phyloP scores from a whole-genome alignment of 2,888 invertebrate species.

The Anoplius nigerrimus region DNA sequence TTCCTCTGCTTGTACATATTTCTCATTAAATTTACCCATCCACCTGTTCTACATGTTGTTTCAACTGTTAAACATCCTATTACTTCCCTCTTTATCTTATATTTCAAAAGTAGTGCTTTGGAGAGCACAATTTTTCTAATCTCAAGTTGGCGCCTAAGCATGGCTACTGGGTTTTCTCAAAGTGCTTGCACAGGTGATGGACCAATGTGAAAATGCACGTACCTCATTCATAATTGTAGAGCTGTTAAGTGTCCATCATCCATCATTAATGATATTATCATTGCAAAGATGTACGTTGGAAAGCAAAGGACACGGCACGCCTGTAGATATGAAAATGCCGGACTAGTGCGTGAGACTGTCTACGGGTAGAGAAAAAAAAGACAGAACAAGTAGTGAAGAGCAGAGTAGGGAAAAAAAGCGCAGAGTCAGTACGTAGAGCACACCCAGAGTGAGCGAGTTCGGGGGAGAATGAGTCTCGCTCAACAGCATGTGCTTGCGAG shows the following conservation, averaged over 20 bases:
- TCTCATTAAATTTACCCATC: no score
- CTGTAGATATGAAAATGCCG: constrained; percentile 70
- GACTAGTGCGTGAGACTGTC: constrained; percentile 58
- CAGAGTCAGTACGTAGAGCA: constrained; percentile 6
- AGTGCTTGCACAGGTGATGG: not conserved
- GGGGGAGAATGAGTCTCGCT: constrained; percentile 76
- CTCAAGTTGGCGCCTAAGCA: constrained; percentile 6
- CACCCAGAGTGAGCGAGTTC: constrained; percentile 27
- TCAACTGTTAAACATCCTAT: not conserved
- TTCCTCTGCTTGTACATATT: no score
- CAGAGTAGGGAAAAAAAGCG: constrained; percentile 34
- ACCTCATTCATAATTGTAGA: not conserved
- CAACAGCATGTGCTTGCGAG: constrained; percentile 79
- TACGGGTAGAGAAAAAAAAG: constrained; percentile 39
- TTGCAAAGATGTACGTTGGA: constrained; percentile 68
- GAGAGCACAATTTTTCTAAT: not conserved
- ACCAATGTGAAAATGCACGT: not conserved
- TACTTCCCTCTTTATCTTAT: not conserved
- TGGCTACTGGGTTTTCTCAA: not conserved
- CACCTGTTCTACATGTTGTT: no score
- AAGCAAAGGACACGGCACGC: constrained; percentile 68
- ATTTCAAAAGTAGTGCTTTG: not conserved
- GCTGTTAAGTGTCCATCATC: constrained; percentile 9
- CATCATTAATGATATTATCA: constrained; percentile 49
- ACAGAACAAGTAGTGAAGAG: constrained; percentile 39